phyloP scores from a whole-genome alignment of 2,888 invertebrate genomes.

The Macroteleia sp. region DNA sequence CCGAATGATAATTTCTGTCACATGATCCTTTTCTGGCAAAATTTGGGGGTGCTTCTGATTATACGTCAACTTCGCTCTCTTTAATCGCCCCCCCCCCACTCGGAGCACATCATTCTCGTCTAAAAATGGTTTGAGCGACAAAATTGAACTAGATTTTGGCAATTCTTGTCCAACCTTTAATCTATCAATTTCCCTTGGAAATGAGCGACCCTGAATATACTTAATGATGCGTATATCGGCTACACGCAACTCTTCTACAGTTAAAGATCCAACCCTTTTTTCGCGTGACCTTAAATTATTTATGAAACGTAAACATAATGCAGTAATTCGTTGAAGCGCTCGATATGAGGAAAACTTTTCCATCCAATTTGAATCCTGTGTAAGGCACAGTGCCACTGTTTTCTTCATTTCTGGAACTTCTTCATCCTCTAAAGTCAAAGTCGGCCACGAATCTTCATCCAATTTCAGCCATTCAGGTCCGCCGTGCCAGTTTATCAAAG shows the following conservation, averaged over 20 bases:
- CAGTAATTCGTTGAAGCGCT: neutral
- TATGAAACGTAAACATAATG: neutral
- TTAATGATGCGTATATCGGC: neutral
- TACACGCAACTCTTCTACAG: neutral
- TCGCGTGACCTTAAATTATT: neutral
- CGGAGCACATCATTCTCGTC: constrained; percentile 61
- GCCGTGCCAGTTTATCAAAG: neutral
- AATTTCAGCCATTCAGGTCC: neutral
- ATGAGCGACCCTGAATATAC: neutral
- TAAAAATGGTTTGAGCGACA: constrained; percentile 63
- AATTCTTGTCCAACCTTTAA: neutral
- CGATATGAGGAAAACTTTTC: constrained; percentile 6
- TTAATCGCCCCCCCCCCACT: constrained; percentile 61
- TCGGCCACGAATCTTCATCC: neutral
- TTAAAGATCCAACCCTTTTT: neutral
- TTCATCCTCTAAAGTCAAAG: neutral
- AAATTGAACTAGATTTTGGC: constrained; percentile 11
- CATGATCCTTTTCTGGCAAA: constrained; percentile 27
- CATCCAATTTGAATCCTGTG: neutral
- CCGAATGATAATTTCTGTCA: constrained; percentile 44
- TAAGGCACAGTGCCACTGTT: neutral
- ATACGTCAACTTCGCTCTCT: constrained; percentile 30
- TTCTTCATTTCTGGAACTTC: constrained; percentile 4
- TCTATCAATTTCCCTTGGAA: neutral
- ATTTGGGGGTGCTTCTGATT: constrained; percentile 53